These are phyloP conservation scores for Empis livida DNA, from an alignment of 2,888 invertebrate species.

Conservation along the genomic window DNA sequence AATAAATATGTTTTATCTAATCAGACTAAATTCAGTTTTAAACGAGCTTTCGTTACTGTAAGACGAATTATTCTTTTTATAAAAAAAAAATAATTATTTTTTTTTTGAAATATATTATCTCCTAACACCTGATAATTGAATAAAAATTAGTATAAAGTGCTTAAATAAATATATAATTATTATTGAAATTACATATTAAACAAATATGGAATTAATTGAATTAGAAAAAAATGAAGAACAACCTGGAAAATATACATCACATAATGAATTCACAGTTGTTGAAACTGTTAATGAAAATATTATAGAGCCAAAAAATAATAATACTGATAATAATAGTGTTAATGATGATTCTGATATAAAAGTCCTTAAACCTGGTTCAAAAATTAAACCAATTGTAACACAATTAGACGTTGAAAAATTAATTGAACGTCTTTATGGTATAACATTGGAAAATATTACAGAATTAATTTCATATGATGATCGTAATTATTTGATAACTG, in stretches of 20 bases:
- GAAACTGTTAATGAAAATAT: not conserved
- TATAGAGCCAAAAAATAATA: not conserved
- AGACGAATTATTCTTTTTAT: no score
- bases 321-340: no score
- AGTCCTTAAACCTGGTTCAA: conserved; percentile 29
- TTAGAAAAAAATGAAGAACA: not conserved
- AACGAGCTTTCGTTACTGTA: no score
- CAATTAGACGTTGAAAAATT: conserved; percentile 25
- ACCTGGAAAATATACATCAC: not conserved
- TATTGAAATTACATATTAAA: no score
- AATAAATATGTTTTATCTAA: no score
- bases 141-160: no score
- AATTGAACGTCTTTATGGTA: conserved; percentile 32
- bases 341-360: conserved; percentile 1
- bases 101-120: no score
- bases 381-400: conserved; percentile 28
- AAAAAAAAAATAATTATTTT: no score
- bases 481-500: conserved; percentile 30
- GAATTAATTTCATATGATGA: conserved; percentile 35
- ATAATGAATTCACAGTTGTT: not conserved
- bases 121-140: no score
- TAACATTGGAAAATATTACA: conserved; percentile 26
- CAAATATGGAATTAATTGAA: not conserved
- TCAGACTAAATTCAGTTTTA: no score
- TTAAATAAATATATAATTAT: no score